A percentile compares a stretch with the other conserved stretches of the same genome.
Evolutionary conservation across 2,113 vertebrate species (phyloP).

Genomic region (Enhydra lutris): DNA sequence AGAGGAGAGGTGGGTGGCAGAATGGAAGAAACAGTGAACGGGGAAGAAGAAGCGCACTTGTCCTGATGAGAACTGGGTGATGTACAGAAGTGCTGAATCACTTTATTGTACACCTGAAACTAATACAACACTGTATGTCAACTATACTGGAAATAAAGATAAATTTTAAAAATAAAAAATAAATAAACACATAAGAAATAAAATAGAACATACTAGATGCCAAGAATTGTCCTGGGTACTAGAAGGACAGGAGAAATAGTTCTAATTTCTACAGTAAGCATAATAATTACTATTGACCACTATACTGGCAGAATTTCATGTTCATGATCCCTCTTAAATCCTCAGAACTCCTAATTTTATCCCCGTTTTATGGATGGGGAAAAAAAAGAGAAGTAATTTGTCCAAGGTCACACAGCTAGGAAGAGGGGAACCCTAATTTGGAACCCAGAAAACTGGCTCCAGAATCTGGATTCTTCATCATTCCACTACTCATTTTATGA

Average conservation of each 20-base stretch:
- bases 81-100: not conserved
- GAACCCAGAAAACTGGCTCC: not conserved
- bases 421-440: not conserved
- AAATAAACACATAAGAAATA: not conserved
- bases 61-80: not conserved
- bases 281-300: too few relatives aligned
- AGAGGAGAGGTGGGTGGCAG: not conserved
- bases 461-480: not conserved
- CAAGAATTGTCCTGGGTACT: too few relatives aligned
- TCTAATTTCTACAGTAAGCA: not conserved
- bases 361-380: not conserved
- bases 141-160: not conserved
- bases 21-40: not conserved
- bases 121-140: not conserved
- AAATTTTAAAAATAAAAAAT: not conserved
- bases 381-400: not conserved
- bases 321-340: not conserved
- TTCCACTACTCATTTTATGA: fast-evolving
- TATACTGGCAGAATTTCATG: not conserved
- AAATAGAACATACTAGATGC: not conserved
- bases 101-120: not conserved
- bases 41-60: not conserved
- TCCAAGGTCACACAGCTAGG: not conserved
- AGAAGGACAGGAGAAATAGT: not conserved
- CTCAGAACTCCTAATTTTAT: not conserved